phyloP scores from a whole-genome alignment of 2,113 vertebrate genomes.

The Paradisaea rubra region DNA sequence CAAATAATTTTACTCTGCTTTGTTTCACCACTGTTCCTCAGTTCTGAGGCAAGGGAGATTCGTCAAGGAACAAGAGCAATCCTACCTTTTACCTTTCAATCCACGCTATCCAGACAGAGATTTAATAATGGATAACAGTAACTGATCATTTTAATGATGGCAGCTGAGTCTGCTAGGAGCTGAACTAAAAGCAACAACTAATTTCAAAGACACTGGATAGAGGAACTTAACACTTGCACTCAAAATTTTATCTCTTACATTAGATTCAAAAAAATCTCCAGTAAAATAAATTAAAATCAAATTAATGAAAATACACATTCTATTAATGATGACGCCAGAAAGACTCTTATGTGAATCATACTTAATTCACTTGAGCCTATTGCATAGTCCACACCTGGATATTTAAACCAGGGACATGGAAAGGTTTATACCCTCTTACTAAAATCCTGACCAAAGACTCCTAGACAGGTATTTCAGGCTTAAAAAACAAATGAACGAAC shows the following conservation, averaged over 20 bases:
- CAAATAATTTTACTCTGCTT: not conserved
- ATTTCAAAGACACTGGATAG: not conserved
- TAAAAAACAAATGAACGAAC: not conserved
- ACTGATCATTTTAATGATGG: not conserved
- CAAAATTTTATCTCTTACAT: not conserved
- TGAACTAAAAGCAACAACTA: not conserved
- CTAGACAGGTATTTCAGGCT: not conserved
- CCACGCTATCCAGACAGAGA: not conserved
- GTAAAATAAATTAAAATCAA: not conserved
- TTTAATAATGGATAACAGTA: not conserved
- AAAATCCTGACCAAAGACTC: not conserved
- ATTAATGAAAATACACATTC: not conserved
- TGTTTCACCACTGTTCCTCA: not conserved
- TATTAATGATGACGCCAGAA: not conserved
- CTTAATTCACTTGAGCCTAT: not conserved
- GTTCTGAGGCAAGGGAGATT: not conserved
- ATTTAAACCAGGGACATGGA: not conserved
- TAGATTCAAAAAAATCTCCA: rapidly evolving
- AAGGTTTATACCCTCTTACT: not conserved
- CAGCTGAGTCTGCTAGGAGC: not conserved
- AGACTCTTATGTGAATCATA: not conserved
- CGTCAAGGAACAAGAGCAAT: not conserved
- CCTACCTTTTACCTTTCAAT: not conserved
- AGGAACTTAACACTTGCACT: not conserved
- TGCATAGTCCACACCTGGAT: rapidly evolving